These are phyloP conservation scores for Typhlichthys eigenmanni DNA, from an alignment of 2,797 vertebrate genomes.

Conservation along the genomic window DNA sequence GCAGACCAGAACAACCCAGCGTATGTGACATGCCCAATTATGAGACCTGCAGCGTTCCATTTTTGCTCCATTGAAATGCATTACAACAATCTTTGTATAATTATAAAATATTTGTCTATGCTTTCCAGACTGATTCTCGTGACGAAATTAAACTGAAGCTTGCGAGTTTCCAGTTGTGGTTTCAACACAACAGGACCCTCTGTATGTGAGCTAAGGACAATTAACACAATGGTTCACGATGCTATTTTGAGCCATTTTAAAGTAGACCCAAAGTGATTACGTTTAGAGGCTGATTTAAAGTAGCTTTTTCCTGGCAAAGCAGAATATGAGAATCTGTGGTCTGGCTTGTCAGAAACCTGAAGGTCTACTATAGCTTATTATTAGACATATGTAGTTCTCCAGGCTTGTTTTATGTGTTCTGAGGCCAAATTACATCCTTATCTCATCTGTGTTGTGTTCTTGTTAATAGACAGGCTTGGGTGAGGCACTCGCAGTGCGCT, in stretches of 20 bases:
- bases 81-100: too few relatives aligned
- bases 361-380: constrained; percentile 59
- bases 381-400: constrained; percentile 60
- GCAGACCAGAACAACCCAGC: neutral
- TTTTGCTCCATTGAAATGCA: too few relatives aligned
- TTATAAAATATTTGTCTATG: too few relatives aligned
- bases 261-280: constrained; percentile 37
- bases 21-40: too few relatives aligned
- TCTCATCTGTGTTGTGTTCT: constrained; percentile 68
- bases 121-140: too few relatives aligned
- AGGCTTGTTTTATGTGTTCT: constrained; percentile 65
- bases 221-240: constrained; percentile 42
- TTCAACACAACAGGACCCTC: constrained; percentile 18
- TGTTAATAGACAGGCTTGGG: constrained; percentile 69
- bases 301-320: constrained; percentile 37
- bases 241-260: constrained; percentile 44
- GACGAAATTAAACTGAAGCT: too few relatives aligned
- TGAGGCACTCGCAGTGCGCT: constrained; percentile 59
- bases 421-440: constrained; percentile 71
- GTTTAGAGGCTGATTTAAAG: constrained; percentile 39
- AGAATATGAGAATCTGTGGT: constrained; percentile 40
- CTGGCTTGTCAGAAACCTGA: constrained; percentile 66
- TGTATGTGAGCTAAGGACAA: constrained; percentile 30
- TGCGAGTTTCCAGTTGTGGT: constrained; percentile 13
- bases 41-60: too few relatives aligned